Evolutionary conservation across 2,797 vertebrate species (phyloP).

Genomic region (Carduelis carduelis): DNA sequence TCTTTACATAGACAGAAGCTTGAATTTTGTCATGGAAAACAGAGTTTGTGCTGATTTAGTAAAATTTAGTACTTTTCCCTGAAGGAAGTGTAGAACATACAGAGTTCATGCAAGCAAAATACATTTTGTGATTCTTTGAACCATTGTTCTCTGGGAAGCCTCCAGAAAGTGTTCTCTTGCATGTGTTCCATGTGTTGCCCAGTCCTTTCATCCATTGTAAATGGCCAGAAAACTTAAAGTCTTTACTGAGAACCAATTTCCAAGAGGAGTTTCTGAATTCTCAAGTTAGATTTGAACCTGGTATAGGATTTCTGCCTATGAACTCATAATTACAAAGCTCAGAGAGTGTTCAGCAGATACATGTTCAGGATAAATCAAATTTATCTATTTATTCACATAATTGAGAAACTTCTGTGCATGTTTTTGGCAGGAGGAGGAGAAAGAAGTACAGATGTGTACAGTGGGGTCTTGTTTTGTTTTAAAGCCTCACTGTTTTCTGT

Average conservation of each 20-base stretch:
- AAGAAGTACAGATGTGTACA: not conserved
- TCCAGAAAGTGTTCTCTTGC: not conserved
- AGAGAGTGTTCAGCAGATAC: not conserved
- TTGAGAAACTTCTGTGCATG: not conserved
- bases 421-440: not conserved
- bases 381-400: not conserved
- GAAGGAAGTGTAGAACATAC: not conserved
- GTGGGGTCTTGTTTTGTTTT: not conserved
- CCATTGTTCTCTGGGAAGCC: not conserved
- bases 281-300: not conserved
- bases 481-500: not conserved
- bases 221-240: not conserved
- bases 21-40: not conserved
- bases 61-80: not conserved
- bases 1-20: not conserved
- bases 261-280: not conserved
- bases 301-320: not conserved
- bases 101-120: not conserved
- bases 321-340: not conserved
- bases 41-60: not conserved
- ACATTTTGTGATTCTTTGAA: not conserved
- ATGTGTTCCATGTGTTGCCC: not conserved
- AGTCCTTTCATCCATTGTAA: not conserved
- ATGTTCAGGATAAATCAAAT: not conserved
- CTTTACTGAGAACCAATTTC: not conserved